Base-by-base conservation (phyloP, 2,113 vertebrate genomes). In the Nipponia nippon region DNA sequence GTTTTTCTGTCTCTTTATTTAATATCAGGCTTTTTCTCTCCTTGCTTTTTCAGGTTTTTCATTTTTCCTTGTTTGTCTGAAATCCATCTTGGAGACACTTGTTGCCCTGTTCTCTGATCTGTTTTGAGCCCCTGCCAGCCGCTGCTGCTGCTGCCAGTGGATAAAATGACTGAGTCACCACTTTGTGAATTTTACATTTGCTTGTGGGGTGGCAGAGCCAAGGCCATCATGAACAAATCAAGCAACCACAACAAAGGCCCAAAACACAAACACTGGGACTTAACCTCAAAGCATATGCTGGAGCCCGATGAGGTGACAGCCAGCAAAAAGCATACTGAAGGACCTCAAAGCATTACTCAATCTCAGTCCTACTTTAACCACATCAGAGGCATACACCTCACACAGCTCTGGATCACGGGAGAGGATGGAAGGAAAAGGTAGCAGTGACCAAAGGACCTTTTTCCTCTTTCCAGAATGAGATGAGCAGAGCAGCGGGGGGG, bases 81-180 rank as follows among this genome's bases (percentile, higher is more conserved):
- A 97, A 98, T 96, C 91, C 97, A 97, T 98, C 97, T 98, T 98
- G 98, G 93, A 98, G 97, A 96, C 97, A 98, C 98, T 98, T 98
- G 98, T 98, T 98, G 97, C 97, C 97, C 90, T 73, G 81, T 94
- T 96, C 97, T 97, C 96, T 95, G 97, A 97, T 98, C 97, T 97
- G 95, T 95, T 97, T 97, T 98, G 98, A 98, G 97, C 72, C 81
- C 36, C 56, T 97, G 98, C 98, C 98, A 98, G 93, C 72, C 61
- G 52, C 93, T 95, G 70, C 78, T 95, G 70, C 78, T 94, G 88
- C 94, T 97, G 97, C 98, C 97, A 98, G 95, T 80, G 97, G 89
- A 98, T 96, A 77, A 97, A 98, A 98, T 75, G 52, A 98, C 97
- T 97, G 97, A 98, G 97, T 97, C 98, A 97, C 97, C 93, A 92